Base-by-base conservation (phyloP, 2,888 invertebrate genomes). In the Celastrina argiolus region DNA sequence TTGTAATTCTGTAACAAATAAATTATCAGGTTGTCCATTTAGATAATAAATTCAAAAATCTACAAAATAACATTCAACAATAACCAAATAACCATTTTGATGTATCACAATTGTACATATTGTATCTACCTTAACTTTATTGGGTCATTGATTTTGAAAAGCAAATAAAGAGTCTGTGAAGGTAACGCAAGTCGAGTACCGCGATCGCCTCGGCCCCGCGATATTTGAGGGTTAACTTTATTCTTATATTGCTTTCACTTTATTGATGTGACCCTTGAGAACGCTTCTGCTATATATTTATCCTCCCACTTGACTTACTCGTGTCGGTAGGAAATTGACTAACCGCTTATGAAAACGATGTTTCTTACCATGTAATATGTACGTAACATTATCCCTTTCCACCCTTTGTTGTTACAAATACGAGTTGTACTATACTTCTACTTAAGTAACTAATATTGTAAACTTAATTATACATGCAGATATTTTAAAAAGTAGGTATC, bases 101-200 rank as follows among this genome's bases (percentile, higher is more conserved):
- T 51, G 12, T 14, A 12, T 12, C 22, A 26, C 51, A 6, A 51
- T 26, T 51, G 51, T 51, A n/a, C 7, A 12, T 51, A 18, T 16
- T 45, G 18, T 18, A 10, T 3, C 12, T 41, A 41, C 36, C 41
- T 26, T 8, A 51, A 22, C 51, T 51, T 51, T 51, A 12, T 1
- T 26, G 51, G 51, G 51, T 26, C 51, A 51, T 51, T 51, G 22
- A 26, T 51, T 51, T 51, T 51, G 51, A 51, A 51, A 51, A 51
- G 51, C 51, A 1, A 51, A 22, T 51, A 51, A 8, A 22, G 22
- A 51, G 12, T 51, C 26, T 45, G 45, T 18, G 18, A 10, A 18
- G 51, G 51, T 51, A 26, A 51, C 22, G 22, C 51, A 22, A 51
- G 22, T 26, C 22, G 51, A 26, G 51, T 51, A 51, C 12, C 51